Conservation (phyloP, 2,113 vertebrate genomes). For the Fregata magnificens region DNA sequence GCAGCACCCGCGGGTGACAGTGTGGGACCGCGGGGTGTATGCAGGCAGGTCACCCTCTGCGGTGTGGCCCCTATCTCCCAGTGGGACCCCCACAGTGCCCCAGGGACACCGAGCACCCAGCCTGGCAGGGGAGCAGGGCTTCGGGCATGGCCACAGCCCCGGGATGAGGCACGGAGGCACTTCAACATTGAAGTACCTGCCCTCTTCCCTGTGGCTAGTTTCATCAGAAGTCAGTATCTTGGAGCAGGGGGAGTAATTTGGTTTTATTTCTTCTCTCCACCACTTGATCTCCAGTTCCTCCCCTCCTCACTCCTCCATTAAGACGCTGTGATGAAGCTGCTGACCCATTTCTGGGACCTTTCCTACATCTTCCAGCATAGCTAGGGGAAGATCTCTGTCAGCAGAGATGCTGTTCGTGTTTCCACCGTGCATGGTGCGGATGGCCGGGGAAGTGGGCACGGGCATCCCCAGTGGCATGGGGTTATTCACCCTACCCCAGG, state of each 20-base stretch:
- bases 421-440: fast-evolving
- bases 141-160: fast-evolving
- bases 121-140: background rate
- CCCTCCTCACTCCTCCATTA: background rate
- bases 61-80: background rate
- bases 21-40: background rate
- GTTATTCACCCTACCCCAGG: background rate
- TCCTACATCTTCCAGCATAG: background rate
- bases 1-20: background rate
- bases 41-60: fast-evolving
- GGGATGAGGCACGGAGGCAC: background rate
- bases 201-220: background rate
- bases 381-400: background rate
- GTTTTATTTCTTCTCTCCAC: background rate
- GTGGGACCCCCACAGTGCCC: fast-evolving
- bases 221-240: background rate
- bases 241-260: background rate
- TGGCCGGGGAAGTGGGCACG: background rate
- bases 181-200: background rate
- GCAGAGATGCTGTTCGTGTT: background rate
- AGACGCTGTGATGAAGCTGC: background rate
- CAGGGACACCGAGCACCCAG: too few relatives aligned
- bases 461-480: background rate
- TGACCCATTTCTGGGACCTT: background rate
- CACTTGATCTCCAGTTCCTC: background rate